Base-by-base conservation (phyloP, 2,797 vertebrate species). In the Gymnodraco acuticeps region DNA sequence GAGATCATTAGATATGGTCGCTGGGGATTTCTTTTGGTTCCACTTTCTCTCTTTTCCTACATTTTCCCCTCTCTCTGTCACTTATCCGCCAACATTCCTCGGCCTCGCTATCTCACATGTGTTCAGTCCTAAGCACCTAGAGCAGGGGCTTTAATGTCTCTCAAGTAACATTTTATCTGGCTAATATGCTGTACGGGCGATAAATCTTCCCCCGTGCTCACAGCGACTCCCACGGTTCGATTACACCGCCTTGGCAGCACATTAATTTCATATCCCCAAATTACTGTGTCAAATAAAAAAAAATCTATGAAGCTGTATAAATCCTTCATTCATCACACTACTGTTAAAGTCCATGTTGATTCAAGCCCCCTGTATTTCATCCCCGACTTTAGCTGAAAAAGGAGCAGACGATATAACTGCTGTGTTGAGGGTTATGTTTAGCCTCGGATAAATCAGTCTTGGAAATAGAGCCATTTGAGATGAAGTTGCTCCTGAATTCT, bases 141-240 rank as follows among this genome's bases (percentile, higher is more conserved):
- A 75, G 67, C 64, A 46, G 69, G 27, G 64, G 79, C 84, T 87
- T 85, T 53, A 81, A 54, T 78, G 62, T 85, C 76, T 87, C 85
- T 87, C 81, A 42, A 74, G 76, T 88, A 88, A 89, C 84, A 75
- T 91, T 92, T 89, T 85, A 88, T 92, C 80, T 78, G 84, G 85
- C 88, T 67, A 64, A 79, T 80, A 55, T 38, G 67, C 69, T 62
- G 63, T 6, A 61, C n/a, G 11, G 67, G 64, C 58, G 54, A 90
- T 93, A 90, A 92, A 94, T 93, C 87, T 82, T 64, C 41, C 82
- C 56, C 42, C 46, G 16, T 52, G 55, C 87, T 81, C 79, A 60
- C 88, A 51, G 81, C 20, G 46, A 83, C 81, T 88, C 88, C 77
- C 78, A 84, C 43, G 71, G 76, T 87, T 93, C 61, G 58, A 82